Base-by-base conservation (phyloP, 1,140 invertebrate genomes). In the Xylocopa sonorina region DNA sequence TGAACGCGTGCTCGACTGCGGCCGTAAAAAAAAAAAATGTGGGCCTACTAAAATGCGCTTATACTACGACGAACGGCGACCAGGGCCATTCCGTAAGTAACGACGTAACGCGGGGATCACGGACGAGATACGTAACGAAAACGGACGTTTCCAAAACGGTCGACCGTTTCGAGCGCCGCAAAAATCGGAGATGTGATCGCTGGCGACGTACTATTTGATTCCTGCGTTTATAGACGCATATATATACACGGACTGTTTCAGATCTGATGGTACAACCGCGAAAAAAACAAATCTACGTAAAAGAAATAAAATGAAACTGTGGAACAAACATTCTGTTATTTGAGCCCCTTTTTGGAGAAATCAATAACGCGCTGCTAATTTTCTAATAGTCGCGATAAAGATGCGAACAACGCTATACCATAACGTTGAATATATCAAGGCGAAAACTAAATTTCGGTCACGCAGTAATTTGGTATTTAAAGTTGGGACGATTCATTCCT, bases 141-240 rank as follows among this genome's bases (percentile, higher is more conserved):
- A 75, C 72, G 66, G 60, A 41, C 48, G 34, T 63, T n/a, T 18
- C 43, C 46, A 27, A n/a, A 32, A 18, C 34, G 38, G 24, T 74
- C 12, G 46, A 74, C 46, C 16, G 32, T 51, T 51, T 74, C 71
- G 38, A 75, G 38, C 6, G 24, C 5, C 48, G 34, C 48, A 75
- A 75, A 75, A 75, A 43, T 48, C 9, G 14, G 21, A 43, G 27
- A 18, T n/a, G 32, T 55, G 43, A 43, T 75, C 1, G 50, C 41
- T 43, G 41, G 58, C 50, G 60, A 27, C 12, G 68, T 16, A 24
- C 24, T n/a, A 24, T 32, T 57, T 58, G 12, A 27, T 21, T 18
- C 27, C 4, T 2, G 12, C 38, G 16, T 2, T 10, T 24, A 41
- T 55, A 29, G 29, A 60, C 41, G n/a, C n/a, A n/a, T n/a, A n/a